Evolutionary conservation across 2,888 invertebrate genomes (phyloP).

Genomic region (Calliphora vomitoria): DNA sequence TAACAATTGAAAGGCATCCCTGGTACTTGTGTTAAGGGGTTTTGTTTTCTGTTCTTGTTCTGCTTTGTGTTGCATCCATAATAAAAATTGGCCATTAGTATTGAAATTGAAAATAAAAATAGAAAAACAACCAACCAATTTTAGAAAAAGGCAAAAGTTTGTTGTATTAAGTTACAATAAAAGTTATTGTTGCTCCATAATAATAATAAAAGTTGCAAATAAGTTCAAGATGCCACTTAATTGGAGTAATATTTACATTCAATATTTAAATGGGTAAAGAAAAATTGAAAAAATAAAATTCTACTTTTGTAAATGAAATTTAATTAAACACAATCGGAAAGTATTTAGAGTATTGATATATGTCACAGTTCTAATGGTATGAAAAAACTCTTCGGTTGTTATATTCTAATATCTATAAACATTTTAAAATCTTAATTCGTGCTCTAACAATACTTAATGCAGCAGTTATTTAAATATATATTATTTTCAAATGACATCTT

Average conservation of each 20-base stretch:
- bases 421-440: too few relatives aligned
- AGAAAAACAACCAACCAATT: neutral
- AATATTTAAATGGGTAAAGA: slow-evolving; percentile 17
- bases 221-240: slow-evolving; percentile 60
- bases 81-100: slow-evolving; percentile 57
- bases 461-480: too few relatives aligned
- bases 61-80: slow-evolving; percentile 13
- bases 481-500: too few relatives aligned
- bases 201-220: slow-evolving; percentile 42
- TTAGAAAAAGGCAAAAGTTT: slow-evolving; percentile 47
- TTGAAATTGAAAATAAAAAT: slow-evolving; percentile 42
- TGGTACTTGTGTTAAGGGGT: slow-evolving; percentile 24
- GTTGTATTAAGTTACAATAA: slow-evolving; percentile 54
- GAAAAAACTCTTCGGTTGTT: too few relatives aligned
- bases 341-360: too few relatives aligned
- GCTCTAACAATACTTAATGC: too few relatives aligned
- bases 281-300: neutral
- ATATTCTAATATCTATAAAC: too few relatives aligned
- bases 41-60: slow-evolving; percentile 11
- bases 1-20: slow-evolving; percentile 37
- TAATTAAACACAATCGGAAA: too few relatives aligned
- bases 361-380: too few relatives aligned
- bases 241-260: slow-evolving; percentile 40
- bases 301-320: neutral
- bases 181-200: slow-evolving; percentile 8